Evolutionary conservation across 2,888 invertebrate genomes (phyloP), one percentile per base, ranked within the genome.

Genomic region (Resseliella maxima): DNA sequence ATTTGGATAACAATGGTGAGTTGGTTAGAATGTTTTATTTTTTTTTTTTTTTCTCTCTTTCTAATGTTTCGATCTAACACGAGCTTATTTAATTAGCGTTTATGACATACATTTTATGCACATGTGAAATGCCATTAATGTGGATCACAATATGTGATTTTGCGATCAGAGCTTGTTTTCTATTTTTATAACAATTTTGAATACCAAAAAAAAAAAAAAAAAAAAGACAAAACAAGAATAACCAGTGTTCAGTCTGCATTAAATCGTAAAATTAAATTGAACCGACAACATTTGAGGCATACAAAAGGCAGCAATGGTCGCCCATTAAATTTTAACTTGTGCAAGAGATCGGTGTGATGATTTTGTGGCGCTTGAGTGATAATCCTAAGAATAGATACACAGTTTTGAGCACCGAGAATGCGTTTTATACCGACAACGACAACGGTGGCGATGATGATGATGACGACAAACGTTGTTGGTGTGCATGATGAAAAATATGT

Each of bases 211-310:
- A n/a, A n/a, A n/a, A n/a, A n/a, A n/a, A n/a, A n/a, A n/a, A n/a
- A n/a, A n/a, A n/a, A 50, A 18, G 18, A 50, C 6, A 59, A 59
- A 59, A 59, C 59, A 24, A 6, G 59, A n/a, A 59, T 59, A 2
- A 2, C 18, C 31, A 1, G 31, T 15, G 72, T n/a, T 59, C 24
- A n/a, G 59, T 27, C 59, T 72, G 35, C 72, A 31, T 72, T 35
- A 72, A 72, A 72, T 72, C 72, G 72, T 72, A 72, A 72, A 72
- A 72, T 72, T 72, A 72, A 72, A 72, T 31, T 72, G 72, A 18
- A 35, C 31, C 12, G n/a, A n/a, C n/a, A n/a, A n/a, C n/a, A 45
- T 10, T 45, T n/a, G n/a, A n/a, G n/a, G n/a, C n/a, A n/a, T n/a
- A n/a, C 41, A 41, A 41, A 41, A 41, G 41, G 41, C 41, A 8